Conservation (phyloP, 2,888 invertebrate species). For the Diadegma fenestrale region DNA sequence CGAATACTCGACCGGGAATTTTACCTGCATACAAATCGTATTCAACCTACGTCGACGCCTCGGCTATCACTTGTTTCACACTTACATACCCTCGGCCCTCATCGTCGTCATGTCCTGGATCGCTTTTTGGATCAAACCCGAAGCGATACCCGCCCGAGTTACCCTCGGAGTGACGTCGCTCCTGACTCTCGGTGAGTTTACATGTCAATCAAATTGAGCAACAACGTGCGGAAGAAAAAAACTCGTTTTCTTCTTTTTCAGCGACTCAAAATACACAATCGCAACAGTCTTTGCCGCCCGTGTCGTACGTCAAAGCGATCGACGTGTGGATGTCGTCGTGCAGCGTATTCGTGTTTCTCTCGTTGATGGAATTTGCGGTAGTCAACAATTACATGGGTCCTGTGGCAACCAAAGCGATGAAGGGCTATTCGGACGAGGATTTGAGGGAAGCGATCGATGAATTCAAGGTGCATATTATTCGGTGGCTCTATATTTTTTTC, state of each 20-base stretch:
- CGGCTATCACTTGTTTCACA: conserved; percentile 96
- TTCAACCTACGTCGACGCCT: conserved; percentile 93
- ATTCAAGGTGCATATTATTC: conserved; percentile 87
- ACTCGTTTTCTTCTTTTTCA: too few species aligned
- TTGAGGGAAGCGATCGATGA: conserved; percentile 90
- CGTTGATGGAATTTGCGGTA: conserved; percentile 95
- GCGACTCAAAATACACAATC: conserved; percentile 97
- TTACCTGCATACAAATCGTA: conserved; percentile 95
- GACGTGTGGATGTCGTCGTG: conserved; percentile 97
- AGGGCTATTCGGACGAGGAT: conserved; percentile 95
- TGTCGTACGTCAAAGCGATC: conserved; percentile 96
- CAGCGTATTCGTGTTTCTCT: conserved; percentile 96
- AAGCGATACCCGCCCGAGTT: conserved; percentile 95
- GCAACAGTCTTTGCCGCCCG: conserved; percentile 94
- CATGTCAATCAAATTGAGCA: too few species aligned
- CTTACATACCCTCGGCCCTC: conserved; percentile 95
- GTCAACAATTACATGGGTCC: conserved; percentile 96
- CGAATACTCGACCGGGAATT: conserved; percentile 95
- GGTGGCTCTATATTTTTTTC: too few species aligned
- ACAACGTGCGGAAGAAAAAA: too few species aligned
- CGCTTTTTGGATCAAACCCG: conserved; percentile 97
- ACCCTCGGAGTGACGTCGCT: conserved; percentile 95
- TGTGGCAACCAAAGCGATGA: conserved; percentile 95
- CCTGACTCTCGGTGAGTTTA: conserved; percentile 92
- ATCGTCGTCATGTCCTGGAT: conserved; percentile 99